A percentile compares a stretch with the other conserved stretches of the same genome.
Evolutionary conservation across 1,140 invertebrate species (phyloP).

Genomic region (Heliothis virescens): DNA sequence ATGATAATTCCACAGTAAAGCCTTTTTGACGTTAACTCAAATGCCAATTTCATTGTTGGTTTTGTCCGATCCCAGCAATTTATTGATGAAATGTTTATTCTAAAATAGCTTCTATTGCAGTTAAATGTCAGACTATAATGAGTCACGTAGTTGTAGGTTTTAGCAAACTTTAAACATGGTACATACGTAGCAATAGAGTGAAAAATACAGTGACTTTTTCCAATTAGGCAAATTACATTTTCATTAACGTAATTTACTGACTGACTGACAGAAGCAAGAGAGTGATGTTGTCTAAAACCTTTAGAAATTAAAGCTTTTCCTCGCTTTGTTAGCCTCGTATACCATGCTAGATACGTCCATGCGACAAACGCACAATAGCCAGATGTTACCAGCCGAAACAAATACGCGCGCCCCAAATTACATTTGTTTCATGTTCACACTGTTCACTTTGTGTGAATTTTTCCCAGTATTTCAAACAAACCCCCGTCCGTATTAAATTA

Average conservation of each 20-base stretch:
- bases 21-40: neutral
- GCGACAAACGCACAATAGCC: slow-evolving; percentile 24
- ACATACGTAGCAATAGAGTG: too few species aligned
- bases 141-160: slow-evolving; percentile 5
- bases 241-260: too few species aligned
- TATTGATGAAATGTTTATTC: slow-evolving; percentile 14
- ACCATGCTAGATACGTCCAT: too few species aligned
- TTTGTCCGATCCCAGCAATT: neutral
- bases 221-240: too few species aligned
- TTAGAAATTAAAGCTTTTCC: too few species aligned
- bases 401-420: slow-evolving; percentile 40
- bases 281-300: too few species aligned
- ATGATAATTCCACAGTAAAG: neutral
- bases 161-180: too few species aligned
- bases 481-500: slow-evolving; percentile 31
- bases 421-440: slow-evolving; percentile 42
- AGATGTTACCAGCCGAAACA: slow-evolving; percentile 34
- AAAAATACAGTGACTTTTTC: too few species aligned
- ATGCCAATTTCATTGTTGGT: slow-evolving; percentile 3
- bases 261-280: too few species aligned
- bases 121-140: slow-evolving; percentile 14
- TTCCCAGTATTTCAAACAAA: slow-evolving; percentile 16
- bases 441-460: slow-evolving; percentile 26
- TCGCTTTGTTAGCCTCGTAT: too few species aligned
- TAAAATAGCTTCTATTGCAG: slow-evolving; percentile 14